These are phyloP conservation scores for Cochlearius cochlearius DNA, from an alignment of 2,113 vertebrate genomes.

Conservation along the genomic window DNA sequence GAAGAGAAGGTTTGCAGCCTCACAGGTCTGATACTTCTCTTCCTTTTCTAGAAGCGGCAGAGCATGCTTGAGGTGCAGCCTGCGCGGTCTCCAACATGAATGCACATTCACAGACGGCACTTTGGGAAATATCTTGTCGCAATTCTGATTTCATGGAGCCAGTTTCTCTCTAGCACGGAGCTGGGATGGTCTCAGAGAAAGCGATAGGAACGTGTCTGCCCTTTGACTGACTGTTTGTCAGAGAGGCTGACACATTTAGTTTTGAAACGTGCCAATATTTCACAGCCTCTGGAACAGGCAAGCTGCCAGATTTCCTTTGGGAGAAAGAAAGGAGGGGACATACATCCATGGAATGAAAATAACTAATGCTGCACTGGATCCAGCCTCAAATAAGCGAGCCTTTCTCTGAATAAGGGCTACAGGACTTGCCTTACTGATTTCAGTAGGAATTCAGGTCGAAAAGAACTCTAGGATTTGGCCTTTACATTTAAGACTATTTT, in stretches of 20 bases:
- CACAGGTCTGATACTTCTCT: neutral
- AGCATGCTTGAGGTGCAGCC: neutral
- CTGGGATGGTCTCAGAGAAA: neutral
- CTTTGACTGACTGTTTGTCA: constrained; percentile 1
- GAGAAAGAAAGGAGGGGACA: neutral
- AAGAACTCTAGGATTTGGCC: neutral
- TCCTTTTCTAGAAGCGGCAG: neutral
- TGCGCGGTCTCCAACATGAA: neutral
- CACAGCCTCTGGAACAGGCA: neutral
- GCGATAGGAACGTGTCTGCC: neutral
- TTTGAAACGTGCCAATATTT: constrained; percentile 45
- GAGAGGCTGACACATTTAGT: neutral
- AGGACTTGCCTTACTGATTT: neutral
- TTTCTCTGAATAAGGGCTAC: neutral
- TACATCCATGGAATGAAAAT: neutral
- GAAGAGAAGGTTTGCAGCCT: neutral
- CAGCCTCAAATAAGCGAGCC: neutral
- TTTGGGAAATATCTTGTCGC: neutral
- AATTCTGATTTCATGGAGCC: neutral
- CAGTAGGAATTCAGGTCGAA: neutral
- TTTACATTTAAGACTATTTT: neutral
- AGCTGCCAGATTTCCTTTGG: constrained; percentile 19
- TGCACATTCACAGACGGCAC: neutral
- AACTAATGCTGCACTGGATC: neutral
- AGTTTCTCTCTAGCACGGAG: neutral